Base-by-base conservation (phyloP, 23 tunicate genomes). In the Ciona savignyi region DNA sequence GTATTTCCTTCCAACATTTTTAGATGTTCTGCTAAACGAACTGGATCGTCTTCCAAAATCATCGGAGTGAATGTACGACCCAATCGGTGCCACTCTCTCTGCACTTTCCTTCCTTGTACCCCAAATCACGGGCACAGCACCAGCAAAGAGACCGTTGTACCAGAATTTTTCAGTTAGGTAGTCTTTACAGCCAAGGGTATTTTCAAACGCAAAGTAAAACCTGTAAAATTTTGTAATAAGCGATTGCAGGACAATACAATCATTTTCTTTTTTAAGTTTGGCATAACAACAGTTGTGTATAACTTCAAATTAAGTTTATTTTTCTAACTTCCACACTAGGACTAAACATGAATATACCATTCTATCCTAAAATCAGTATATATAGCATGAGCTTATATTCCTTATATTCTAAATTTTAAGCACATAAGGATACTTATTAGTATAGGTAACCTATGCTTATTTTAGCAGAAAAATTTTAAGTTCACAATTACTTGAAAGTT, bases 131-230 rank as follows among this genome's bases (percentile, higher is more conserved):
- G 90, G 90, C 2, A 84, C 90, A 24, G 51, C 20, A 23, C 83
- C 88, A 25, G 88, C 68, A 21, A 33, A 49, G n/a, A 83, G 61
- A 3, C 63, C 68, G 27, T 83, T 83, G 56, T 70, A 76, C 64
- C 78, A 74, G 30, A 73, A 48, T 60, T 83, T 83, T 56, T 83
- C 88, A n/a, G 90, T 77, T 30, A 84, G 25, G 70, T 84, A 84
- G 42, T 84, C 90, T 25, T 35, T 30, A 34, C 90, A 84, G 6
- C 65, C 68, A 0, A 62, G 27, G 1, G 90, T 62, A 51, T 87
- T 87, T 75, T 87, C 94, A 63, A 87, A 87, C 15, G 94, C 94
- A 29, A 87, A 66, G 66, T 87, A 87, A 63, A 87, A 87, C 72
- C 85, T 87, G 69, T 29, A 56, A 70, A 79, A 34, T 25, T 9